Base-by-base conservation (phyloP, 2,113 vertebrate species). In the Phalacrocorax aristotelis region DNA sequence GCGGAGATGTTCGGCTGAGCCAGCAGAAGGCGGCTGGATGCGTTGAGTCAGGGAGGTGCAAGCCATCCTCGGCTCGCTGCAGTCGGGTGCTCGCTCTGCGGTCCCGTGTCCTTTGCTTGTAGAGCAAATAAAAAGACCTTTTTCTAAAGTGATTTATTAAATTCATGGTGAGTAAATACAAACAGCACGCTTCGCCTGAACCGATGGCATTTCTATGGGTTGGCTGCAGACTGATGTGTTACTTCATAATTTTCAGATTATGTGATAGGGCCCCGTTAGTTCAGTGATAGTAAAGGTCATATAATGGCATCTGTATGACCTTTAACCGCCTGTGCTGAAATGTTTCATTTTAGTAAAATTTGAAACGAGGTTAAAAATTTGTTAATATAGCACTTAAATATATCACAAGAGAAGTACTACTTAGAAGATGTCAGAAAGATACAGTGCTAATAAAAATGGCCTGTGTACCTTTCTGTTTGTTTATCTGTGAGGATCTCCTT, bases 81-180 rank as follows among this genome's bases (percentile, higher is more conserved):
- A 20, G 69, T 34, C 0, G 0, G 0, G 3, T 40, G 5, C 42
- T 57, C 2, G 0, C 49, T 14, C 25, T 8, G 5, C 4, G 42
- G 10, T 29, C 30, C 51, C 2, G 0, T 36, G 22, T 66, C 72
- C 81, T 94, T 89, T 32, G 15, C 48, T 91, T 1, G 1, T 36
- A 34, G 4, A 66, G 64, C 42, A 90, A 44, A 70, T 12, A 58
- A 58, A 19, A 71, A 3, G 2, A 6, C 26, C 49, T 58, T 2
- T 20, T 76, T 52, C 7, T 70, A 15, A 64, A 19, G 29, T 20
- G 27, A 46, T 23, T 23, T 60, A 38, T n/a, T 7, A 29, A 55
- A 83, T 66, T 49, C 20, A 14, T 32, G 36, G 60, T 25, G 54
- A 38, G 51, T 38, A 65, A 86, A 44, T 55, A 5, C 5, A 44